Evolutionary conservation across 1,140 invertebrate genomes (phyloP).

Genomic region (Drosophila azteca): DNA sequence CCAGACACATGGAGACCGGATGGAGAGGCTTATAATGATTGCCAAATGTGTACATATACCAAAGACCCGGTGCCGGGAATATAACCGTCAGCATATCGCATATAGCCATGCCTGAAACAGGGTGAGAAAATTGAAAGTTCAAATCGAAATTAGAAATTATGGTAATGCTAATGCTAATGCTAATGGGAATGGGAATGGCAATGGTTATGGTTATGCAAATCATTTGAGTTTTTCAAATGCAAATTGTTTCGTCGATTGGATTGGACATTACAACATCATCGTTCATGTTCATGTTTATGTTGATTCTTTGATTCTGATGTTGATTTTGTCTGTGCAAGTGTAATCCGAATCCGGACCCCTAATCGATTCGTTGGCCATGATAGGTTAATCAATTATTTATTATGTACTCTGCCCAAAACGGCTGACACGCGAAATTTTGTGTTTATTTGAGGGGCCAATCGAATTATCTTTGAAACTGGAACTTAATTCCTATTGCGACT

Average conservation of each 20-base stretch:
- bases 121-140: conserved; percentile 1
- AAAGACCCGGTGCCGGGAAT: conserved; percentile 93
- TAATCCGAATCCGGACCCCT: background rate
- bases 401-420: background rate
- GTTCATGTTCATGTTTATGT: background rate
- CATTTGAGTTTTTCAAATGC: conserved; percentile 14
- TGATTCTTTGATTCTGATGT: too few relatives aligned
- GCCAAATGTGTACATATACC: conserved; percentile 95
- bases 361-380: conserved; percentile 4
- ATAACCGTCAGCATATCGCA: conserved; percentile 96
- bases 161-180: conserved; percentile 15
- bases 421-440: too few relatives aligned
- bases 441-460: too few relatives aligned
- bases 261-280: background rate
- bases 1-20: conserved; percentile 90
- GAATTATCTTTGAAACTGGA: too few relatives aligned
- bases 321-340: too few relatives aligned
- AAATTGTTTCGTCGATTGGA: conserved; percentile 22
- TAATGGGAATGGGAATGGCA: too few relatives aligned
- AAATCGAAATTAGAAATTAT: conserved; percentile 28
- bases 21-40: conserved; percentile 91
- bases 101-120: conserved; percentile 90
- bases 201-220: conserved; percentile 45
- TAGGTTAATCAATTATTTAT: conserved; percentile 26
- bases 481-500: too few relatives aligned